phyloP scores from a whole-genome alignment of 2,888 invertebrate genomes.

The Prenolepis imparis region DNA sequence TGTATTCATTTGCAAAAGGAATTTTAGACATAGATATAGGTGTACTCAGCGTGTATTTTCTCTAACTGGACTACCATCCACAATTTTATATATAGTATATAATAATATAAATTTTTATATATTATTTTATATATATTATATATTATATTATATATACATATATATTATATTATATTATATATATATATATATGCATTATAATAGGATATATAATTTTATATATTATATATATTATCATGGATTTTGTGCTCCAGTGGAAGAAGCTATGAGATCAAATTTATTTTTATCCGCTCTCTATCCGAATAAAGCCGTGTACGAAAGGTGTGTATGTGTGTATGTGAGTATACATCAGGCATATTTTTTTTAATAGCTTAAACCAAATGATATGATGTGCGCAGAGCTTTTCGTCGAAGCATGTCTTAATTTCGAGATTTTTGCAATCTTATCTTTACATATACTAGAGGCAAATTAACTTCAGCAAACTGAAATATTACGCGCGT shows the following conservation, averaged over 20 bases:
- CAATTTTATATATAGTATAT: neutral
- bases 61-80: neutral
- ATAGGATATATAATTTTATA: no score
- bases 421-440: neutral
- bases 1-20: neutral
- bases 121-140: neutral
- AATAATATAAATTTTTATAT: no score
- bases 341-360: neutral
- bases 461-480: neutral
- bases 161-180: neutral
- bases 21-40: neutral
- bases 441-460: neutral
- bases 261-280: neutral
- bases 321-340: neutral
- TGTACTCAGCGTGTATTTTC: neutral
- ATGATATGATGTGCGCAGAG: neutral
- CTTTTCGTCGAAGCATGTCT: conserved; percentile 21
- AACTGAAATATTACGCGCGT: conserved; percentile 18
- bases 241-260: neutral
- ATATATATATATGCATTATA: no score
- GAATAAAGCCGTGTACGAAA: neutral
- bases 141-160: no score
- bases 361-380: neutral
- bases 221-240: neutral
- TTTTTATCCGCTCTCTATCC: neutral